Evolutionary conservation across 2,888 invertebrate genomes (phyloP).

Genomic region (Nomada flava): DNA sequence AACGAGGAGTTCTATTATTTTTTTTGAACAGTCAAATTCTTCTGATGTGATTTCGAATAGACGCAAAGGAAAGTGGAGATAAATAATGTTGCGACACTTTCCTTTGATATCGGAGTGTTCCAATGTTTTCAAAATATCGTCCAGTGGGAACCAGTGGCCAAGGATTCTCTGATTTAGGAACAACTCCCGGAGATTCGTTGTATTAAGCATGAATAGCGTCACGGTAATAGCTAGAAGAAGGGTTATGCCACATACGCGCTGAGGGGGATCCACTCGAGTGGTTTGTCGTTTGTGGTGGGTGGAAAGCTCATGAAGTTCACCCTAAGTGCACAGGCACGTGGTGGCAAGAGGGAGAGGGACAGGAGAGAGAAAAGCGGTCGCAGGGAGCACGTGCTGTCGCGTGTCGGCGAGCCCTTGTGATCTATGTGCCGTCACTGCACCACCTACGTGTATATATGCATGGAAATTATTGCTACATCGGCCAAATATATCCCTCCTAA

Average conservation of each 20-base stretch:
- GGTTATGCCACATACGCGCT: slow-evolving; percentile 71
- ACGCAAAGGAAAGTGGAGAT: too few relatives aligned
- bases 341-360: slow-evolving; percentile 28
- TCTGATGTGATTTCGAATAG: too few relatives aligned
- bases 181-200: slow-evolving; percentile 54
- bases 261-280: slow-evolving; percentile 77
- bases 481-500: slow-evolving; percentile 70
- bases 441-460: slow-evolving; percentile 62
- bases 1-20: too few relatives aligned
- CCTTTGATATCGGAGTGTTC: too few relatives aligned
- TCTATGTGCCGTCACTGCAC: slow-evolving; percentile 78
- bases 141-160: too few relatives aligned
- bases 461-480: slow-evolving; percentile 73
- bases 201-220: slow-evolving; percentile 74
- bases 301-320: slow-evolving; percentile 70
- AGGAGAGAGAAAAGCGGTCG: slow-evolving; percentile 50
- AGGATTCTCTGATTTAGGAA: slow-evolving; percentile 15
- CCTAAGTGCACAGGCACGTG: slow-evolving; percentile 61
- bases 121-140: too few relatives aligned
- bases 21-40: too few relatives aligned
- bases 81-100: too few relatives aligned
- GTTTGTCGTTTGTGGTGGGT: slow-evolving; percentile 80
- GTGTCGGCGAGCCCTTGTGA: slow-evolving; percentile 80
- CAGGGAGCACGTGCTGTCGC: slow-evolving; percentile 79
- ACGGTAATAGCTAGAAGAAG: slow-evolving; percentile 78